These are phyloP conservation scores for Leuciscus idus DNA, from an alignment of 2,113 vertebrate genomes.

Conservation along the genomic window DNA sequence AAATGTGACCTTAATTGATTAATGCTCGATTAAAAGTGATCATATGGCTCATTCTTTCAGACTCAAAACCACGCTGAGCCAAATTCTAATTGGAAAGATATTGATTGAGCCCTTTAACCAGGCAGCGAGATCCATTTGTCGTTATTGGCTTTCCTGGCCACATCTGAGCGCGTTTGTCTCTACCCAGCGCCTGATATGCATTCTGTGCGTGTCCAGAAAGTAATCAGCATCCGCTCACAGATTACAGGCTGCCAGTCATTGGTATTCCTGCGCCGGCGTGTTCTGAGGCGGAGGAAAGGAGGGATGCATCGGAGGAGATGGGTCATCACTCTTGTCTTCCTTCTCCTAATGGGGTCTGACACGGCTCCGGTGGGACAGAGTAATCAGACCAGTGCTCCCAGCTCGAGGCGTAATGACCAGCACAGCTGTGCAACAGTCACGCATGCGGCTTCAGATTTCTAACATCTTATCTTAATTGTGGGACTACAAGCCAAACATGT, in stretches of 20 bases:
- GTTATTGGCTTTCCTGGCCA: neutral
- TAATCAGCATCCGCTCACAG: conserved; percentile 33
- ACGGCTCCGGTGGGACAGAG: neutral
- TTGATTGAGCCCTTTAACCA: conserved; percentile 24
- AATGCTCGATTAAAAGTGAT: conserved; percentile 12
- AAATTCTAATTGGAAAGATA: conserved; percentile 27
- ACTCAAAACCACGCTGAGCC: neutral
- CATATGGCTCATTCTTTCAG: neutral
- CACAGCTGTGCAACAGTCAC: conserved; percentile 9
- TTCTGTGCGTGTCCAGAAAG: conserved; percentile 12
- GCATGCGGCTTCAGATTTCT: neutral
- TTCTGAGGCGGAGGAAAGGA: neutral
- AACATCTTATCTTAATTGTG: neutral
- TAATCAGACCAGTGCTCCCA: neutral
- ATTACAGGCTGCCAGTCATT: conserved; percentile 28
- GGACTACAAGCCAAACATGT: neutral
- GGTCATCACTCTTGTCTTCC: conserved; percentile 33
- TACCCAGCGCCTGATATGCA: conserved; percentile 17
- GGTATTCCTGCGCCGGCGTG: neutral
- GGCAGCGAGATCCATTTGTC: neutral
- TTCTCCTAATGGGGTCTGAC: conserved; percentile 33
- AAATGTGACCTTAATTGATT: conserved; percentile 13
- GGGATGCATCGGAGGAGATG: conserved; percentile 26
- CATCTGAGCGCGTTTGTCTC: conserved; percentile 13
- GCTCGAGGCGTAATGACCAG: neutral